Evolutionary conservation across 2,797 vertebrate species (phyloP), one percentile per base, ranked within the genome.

Genomic region (Gallinago nigripennis): DNA sequence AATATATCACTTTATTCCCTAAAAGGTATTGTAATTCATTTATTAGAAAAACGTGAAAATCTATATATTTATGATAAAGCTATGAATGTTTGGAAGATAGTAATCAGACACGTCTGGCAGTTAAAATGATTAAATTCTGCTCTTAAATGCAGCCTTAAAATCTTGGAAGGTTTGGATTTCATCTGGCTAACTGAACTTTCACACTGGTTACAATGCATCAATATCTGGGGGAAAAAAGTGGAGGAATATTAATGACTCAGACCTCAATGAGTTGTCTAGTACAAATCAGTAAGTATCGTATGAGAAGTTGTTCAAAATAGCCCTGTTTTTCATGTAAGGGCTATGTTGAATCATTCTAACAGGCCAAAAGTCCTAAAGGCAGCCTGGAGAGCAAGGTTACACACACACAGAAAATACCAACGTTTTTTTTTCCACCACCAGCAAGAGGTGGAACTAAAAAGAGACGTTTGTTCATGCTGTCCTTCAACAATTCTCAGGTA

Each of bases 1-100:
- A 97, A 79, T 79, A 96, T 97, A 97, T 95, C 96, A 97, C 96
- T 97, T 97, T 97, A 96, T 97, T 97, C 86, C 90, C 95, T 90
- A 82, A 95, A 98, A 98, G 97, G 97, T 97, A 95, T 92, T 96
- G 97, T 94, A 96, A 97, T 97, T 97, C 92, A 95, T 94, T 97
- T 97, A 97, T 96, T 95, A 96, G 72, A 57, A 96, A 97, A 94
- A 96, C 79, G 83, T 95, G 57, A 86, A 97, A 95, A 95, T 88
- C 80, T 95, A 81, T 95, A 94, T 86, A 91, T 94, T 96, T 92
- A 84, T 69, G 37, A 82, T 51, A 94, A 89, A 96, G 24, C 31
- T 88, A 68, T 65, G 51, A 86, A 51, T 82, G 53, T 83, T 86
- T 92, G 77, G 31, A 76, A 84, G 77, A 90, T 27, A 86, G 37